Evolutionary conservation across 2,797 vertebrate species (phyloP), one percentile per base, ranked within the genome.

Genomic region (Squalus acanthias): DNA sequence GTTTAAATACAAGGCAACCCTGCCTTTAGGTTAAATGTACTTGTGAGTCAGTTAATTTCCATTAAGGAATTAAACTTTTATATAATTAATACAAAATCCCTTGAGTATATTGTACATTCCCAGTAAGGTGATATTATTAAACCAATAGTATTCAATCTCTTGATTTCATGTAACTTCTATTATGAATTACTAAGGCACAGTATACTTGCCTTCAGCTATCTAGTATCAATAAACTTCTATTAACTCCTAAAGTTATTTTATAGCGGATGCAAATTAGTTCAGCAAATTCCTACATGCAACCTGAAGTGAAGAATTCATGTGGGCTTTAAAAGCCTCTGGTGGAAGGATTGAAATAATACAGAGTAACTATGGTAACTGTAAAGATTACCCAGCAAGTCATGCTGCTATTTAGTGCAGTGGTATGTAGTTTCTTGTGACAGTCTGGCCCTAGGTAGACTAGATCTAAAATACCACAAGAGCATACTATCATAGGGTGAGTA

Each of bases 181-280:
- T 67, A 8, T 69, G 91, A 93, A 67, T 67, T 46, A 39, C 69
- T 93, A 24, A 17, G 5, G 39, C n/a, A 46, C 39, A 9, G n/a
- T 63, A n/a, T 39, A 92, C 2, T 65, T 46, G 63, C 13, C n/a
- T 93, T 22, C 91, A 12, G n/a, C 33, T 24, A 22, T 93, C 63
- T 46, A n/a, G 63, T 39, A 67, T 67, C 4, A 63, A 33, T 33
- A 39, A 93, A 67, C 20, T 63, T 57, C 17, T 46, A 46, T 69
- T 39, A 69, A 63, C 29, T 92, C 9, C 2, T 93, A 67, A 93
- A 85, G 5, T 92, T 87, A 87, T 53, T 53, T 53, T 92, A n/a
- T 92, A 67, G 17, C 17, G 65, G 39, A 93, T 93, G 22, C 33
- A 93, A 93, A 93, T 93, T 67, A 65, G 29, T 92, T 93, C n/a